Conservation (phyloP, 1,140 invertebrate species). For the Diploscapter pachys region DNA sequence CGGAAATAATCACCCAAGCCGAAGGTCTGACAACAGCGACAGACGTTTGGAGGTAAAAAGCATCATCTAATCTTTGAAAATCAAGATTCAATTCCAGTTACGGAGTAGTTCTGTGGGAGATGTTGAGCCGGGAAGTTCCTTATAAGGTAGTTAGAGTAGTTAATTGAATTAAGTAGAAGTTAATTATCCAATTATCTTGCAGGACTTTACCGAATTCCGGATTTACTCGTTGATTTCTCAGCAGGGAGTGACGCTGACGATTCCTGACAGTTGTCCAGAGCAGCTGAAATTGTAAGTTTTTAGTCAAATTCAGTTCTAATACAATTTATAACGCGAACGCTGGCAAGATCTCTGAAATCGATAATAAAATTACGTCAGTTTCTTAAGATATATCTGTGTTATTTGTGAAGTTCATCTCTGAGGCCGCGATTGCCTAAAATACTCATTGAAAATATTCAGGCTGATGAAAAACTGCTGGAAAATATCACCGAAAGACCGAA, state of each 20-base stretch:
- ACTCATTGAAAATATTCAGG: constrained; percentile 22
- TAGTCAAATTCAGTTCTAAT: neutral
- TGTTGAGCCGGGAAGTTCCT: constrained; percentile 35
- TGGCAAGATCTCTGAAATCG: too few species aligned
- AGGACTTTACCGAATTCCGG: constrained; percentile 49
- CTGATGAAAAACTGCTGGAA: constrained; percentile 47
- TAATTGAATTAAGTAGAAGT: too few species aligned
- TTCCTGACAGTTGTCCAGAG: constrained; percentile 47
- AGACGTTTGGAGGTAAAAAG: constrained; percentile 43
- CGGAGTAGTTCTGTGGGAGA: constrained; percentile 51
- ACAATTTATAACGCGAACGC: too few species aligned
- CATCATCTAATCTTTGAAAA: too few species aligned
- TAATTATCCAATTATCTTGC: constrained; percentile 45
- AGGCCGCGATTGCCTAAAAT: too few species aligned
- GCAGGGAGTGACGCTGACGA: constrained; percentile 38
- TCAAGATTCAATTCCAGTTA: constrained; percentile 4
- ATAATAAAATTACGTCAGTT: too few species aligned
- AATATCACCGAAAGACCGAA: constrained; percentile 43
- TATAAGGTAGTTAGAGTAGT: too few species aligned
- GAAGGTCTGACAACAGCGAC: constrained; percentile 52
- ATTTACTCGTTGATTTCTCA: constrained; percentile 50
- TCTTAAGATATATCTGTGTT: too few species aligned
- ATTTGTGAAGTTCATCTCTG: too few species aligned
- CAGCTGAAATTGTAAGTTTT: constrained; percentile 39
- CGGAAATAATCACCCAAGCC: constrained; percentile 51